A percentile compares a stretch with the other conserved stretches of the same genome.
These are phyloP conservation scores for Litoditis marina DNA, from an alignment of 2,888 invertebrate species.

Conservation along the genomic window DNA sequence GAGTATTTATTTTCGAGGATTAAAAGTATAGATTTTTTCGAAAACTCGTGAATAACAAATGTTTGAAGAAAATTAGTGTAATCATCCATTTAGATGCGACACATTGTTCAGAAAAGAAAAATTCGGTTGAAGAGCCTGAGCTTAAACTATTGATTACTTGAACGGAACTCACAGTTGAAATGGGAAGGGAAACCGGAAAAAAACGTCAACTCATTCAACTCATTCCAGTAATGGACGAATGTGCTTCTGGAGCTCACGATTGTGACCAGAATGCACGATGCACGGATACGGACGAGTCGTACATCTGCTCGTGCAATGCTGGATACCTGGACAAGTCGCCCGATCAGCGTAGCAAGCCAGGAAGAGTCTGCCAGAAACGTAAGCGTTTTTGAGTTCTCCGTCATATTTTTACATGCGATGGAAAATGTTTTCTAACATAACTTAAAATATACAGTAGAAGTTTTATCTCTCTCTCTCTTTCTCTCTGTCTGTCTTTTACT, in stretches of 20 bases:
- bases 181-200: no score
- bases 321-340: constrained; percentile 55
- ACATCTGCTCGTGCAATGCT: constrained; percentile 53
- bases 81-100: no score
- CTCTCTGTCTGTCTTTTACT: neutral
- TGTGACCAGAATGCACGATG: constrained; percentile 52
- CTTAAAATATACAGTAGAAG: neutral
- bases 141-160: no score
- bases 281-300: constrained; percentile 58
- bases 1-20: no score
- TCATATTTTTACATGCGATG: no score
- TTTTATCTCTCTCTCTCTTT: neutral
- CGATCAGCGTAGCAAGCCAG: constrained; percentile 48
- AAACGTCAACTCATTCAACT: neutral
- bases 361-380: constrained; percentile 50
- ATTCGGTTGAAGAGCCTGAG: no score
- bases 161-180: no score
- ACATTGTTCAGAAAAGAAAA: no score
- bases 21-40: no score
- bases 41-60: no score
- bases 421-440: no score
- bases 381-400: constrained; percentile 6
- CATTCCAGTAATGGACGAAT: constrained; percentile 52
- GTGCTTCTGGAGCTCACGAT: constrained; percentile 50
- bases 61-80: no score